Base-by-base conservation (phyloP, 2,888 invertebrate genomes). In the Cephus rjabovi region DNA sequence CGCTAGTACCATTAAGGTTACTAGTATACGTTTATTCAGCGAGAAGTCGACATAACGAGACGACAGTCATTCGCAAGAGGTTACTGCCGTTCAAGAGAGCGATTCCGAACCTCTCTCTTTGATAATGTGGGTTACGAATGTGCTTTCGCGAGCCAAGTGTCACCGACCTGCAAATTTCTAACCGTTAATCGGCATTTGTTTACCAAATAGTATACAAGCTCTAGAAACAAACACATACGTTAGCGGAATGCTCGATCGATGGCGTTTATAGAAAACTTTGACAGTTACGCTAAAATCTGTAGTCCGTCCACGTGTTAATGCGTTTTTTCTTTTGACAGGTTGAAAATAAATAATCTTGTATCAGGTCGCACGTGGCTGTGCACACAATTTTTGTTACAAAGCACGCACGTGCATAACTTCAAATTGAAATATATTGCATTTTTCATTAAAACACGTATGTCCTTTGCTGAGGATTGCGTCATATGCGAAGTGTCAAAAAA, bases 81-180 rank as follows among this genome's bases (percentile, higher is more conserved):
- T 56, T 56, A 56, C 23, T 56, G 23, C 56, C 56, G 56, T 56
- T 23, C 56, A 56, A 56, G 56, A 23, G 23, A 23, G 56, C 56
- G 56, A 56, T 23, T 56, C 23, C 56, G 56, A 56, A 15, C 56
- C 56, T 56, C 56, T 56, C 56, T 56, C 56, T 56, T 71, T 23
- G 71, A 34, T 71, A 56, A 78, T 78, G 71, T 78, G 75, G 78
- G 78, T 76, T 78, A 78, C 23, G 78, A 75, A 78, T 78, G 75
- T 77, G 77, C 75, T 78, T 78, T 78, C 73, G 69, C 75, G 56
- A 73, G 35, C 74, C 73, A 11, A 35, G 75, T 75, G 69, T 76
- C 78, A 73, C 37, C 69, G 78, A 75, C 76, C 78, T 15, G 69
- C 73, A 68, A 76, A 34, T 78, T 78, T 76, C 78, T 78, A 78